Evolutionary conservation across 2,888 invertebrate genomes (phyloP).

Genomic region (Caenorhabditis afra): DNA sequence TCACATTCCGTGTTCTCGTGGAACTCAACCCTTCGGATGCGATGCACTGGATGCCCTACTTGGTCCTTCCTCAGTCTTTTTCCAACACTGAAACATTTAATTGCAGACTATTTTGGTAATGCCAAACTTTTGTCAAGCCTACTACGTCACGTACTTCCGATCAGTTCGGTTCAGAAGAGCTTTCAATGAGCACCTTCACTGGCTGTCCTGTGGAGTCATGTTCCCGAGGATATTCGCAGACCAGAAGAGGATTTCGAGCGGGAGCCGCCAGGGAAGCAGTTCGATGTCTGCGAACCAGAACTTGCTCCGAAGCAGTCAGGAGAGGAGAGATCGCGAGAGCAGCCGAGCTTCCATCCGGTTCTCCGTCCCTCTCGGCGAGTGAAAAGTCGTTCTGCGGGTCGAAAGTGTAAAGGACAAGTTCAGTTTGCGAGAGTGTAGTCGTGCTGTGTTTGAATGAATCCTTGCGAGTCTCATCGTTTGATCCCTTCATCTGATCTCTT

Average conservation of each 20-base stretch:
- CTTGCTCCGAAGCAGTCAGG: not conserved
- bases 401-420: not conserved
- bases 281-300: conserved; percentile 5
- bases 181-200: conserved; percentile 25
- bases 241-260: not conserved
- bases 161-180: conserved; percentile 25
- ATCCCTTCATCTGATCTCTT: not conserved
- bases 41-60: conserved; percentile 34
- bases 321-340: not conserved
- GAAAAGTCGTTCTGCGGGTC: not conserved
- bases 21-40: not conserved
- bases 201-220: conserved; percentile 21
- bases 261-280: not conserved
- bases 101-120: conserved; percentile 35
- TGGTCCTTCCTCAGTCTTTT: conserved; percentile 17
- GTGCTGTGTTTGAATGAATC: not conserved
- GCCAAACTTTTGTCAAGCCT: conserved; percentile 46
- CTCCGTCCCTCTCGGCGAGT: not conserved
- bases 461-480: not conserved
- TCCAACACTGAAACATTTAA: too few species aligned
- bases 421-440: too few species aligned
- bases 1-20: not conserved
- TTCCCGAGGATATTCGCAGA: conserved; percentile 29
- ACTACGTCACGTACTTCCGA: conserved; percentile 34
- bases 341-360: not conserved